Evolutionary conservation across 2,888 invertebrate species (phyloP), one percentile per base, ranked within the genome.

Genomic region (Linnaemya vulpina): DNA sequence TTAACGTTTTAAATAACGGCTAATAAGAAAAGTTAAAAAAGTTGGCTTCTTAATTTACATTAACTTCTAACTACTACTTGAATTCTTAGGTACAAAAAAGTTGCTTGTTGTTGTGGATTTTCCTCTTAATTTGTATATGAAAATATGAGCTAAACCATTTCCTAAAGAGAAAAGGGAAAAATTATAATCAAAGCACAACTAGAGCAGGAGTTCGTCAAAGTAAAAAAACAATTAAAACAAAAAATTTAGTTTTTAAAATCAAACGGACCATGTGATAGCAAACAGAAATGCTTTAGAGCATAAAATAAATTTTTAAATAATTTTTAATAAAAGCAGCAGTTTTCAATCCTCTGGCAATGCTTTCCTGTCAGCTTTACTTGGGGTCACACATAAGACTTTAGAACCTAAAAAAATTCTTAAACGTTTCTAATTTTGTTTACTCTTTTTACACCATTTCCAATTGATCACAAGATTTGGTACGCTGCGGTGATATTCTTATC

Each of bases 391-490:
- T n/a, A n/a, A n/a, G n/a, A n/a, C n/a, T n/a, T n/a, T n/a, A n/a
- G n/a, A n/a, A n/a, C n/a, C n/a, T n/a, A n/a, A n/a, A n/a, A n/a
- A n/a, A n/a, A n/a, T n/a, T n/a, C n/a, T n/a, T n/a, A n/a, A n/a
- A n/a, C n/a, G n/a, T n/a, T n/a, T n/a, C n/a, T n/a, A n/a, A n/a
- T 46, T 43, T 67, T 53, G 13, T 11, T 22, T 13, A 15, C 10
- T 11, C 49, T 17, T 5, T 71, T 84, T 79, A 89, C 60, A 90
- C 88, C 22, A 89, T 88, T 76, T 91, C 91, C 87, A 91, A 86
- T 82, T 91, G 91, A 80, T 91, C 90, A 70, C 90, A 91, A 30
- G 90, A 91, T 58, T 91, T 91, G 15, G 91, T 91, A 46, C 90
- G 89, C 4, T 89, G 89, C 65, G 79, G 83, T 75, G 83, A 74